Conservation (phyloP, 2,888 invertebrate species). For the Torymus texanus region DNA sequence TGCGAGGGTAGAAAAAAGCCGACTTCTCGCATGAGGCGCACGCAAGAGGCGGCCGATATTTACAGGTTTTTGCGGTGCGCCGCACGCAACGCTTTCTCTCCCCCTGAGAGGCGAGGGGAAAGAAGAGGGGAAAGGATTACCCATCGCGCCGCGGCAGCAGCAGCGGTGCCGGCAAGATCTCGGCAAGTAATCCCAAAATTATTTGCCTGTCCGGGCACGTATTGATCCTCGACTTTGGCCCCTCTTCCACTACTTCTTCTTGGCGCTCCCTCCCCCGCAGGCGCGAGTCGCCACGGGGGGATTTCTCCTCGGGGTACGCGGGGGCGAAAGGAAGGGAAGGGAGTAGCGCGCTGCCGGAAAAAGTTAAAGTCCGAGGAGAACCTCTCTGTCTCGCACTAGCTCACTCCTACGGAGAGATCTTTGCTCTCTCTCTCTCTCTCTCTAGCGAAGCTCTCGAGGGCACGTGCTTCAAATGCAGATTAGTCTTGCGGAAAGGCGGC, state of each 20-base stretch:
- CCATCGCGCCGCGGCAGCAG: not conserved
- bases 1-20: not conserved
- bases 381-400: not conserved
- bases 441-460: conserved; percentile 34
- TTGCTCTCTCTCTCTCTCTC: conserved; percentile 11
- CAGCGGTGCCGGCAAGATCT: conserved; percentile 24
- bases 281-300: conserved; percentile 11
- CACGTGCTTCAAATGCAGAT: conserved; percentile 65
- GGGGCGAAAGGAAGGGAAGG: conserved; percentile 10
- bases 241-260: conserved; percentile 1
- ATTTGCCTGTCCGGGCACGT: conserved; percentile 57
- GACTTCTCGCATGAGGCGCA: not conserved
- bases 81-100: conserved; percentile 5
- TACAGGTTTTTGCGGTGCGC: conserved; percentile 41
- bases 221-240: conserved; percentile 47
- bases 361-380: conserved; percentile 30
- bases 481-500: conserved; percentile 55
- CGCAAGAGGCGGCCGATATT: conserved; percentile 13
- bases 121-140: conserved; percentile 38
- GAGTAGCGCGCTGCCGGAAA: not conserved
- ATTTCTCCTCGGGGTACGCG: conserved; percentile 22
- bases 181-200: conserved; percentile 53
- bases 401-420: conserved; percentile 19
- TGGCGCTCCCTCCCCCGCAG: not conserved
- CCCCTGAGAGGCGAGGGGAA: not conserved